phyloP scores from a whole-genome alignment of 2,888 invertebrate species.

The Beris chalybata region DNA sequence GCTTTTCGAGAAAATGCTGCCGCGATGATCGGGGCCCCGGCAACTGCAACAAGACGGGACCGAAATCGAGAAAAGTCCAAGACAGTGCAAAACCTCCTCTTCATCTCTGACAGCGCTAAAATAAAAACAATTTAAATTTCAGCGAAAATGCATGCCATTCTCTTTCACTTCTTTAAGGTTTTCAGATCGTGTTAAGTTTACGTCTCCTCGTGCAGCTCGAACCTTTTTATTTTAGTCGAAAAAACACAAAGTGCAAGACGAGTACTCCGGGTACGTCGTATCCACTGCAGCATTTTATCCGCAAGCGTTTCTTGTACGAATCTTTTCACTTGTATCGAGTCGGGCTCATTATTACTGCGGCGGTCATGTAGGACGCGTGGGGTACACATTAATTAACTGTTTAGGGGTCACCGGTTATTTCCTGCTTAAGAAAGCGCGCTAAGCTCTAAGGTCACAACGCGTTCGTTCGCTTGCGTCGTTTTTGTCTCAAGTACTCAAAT shows the following conservation, averaged over 20 bases:
- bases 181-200: slow-evolving; percentile 18
- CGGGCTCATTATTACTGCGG: too few relatives aligned
- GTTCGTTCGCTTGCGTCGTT: too few relatives aligned
- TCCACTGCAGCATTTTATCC: too few relatives aligned
- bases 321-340: too few relatives aligned
- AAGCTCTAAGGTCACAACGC: too few relatives aligned
- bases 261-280: too few relatives aligned
- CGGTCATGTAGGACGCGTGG: too few relatives aligned
- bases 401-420: too few relatives aligned
- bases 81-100: slow-evolving; percentile 5
- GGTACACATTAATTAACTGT: too few relatives aligned
- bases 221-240: slow-evolving; percentile 9
- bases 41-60: background rate
- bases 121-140: slow-evolving; percentile 22
- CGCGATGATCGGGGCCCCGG: slow-evolving; percentile 13
- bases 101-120: slow-evolving; percentile 5
- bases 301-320: too few relatives aligned
- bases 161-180: slow-evolving; percentile 14
- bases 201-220: background rate
- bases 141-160: slow-evolving; percentile 25
- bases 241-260: background rate
- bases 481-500: too few relatives aligned
- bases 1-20: slow-evolving; percentile 40
- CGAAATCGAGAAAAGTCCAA: slow-evolving; percentile 15
- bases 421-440: too few relatives aligned